Conservation (phyloP, 1,140 invertebrate genomes). For the Cydia amplana region DNA sequence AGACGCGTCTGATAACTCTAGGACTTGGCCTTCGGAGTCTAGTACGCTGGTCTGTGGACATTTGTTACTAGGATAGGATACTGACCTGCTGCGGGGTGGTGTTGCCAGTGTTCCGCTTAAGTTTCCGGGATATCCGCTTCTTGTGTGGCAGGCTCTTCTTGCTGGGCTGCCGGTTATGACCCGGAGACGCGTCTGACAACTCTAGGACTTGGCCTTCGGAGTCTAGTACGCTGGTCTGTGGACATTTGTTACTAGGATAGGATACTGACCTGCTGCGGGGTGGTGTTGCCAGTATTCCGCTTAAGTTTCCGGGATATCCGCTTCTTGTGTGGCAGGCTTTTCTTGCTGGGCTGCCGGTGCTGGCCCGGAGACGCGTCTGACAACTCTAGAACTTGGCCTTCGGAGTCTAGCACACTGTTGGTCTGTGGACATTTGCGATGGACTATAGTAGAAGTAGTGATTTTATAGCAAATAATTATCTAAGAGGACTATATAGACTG, state of each 20-base stretch:
- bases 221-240: constrained; percentile 54
- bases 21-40: too few species aligned
- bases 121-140: constrained; percentile 83
- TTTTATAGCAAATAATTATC: not conserved
- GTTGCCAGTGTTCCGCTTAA: constrained; percentile 77
- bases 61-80: too few species aligned
- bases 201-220: constrained; percentile 56
- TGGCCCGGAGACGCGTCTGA: constrained; percentile 58
- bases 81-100: constrained; percentile 64
- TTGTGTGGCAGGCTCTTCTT: constrained; percentile 84
- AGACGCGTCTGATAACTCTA: too few species aligned
- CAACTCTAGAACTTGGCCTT: constrained; percentile 55
- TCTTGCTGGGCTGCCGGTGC: constrained; percentile 76
- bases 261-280: constrained; percentile 60
- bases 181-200: constrained; percentile 50
- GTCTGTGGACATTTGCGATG: constrained; percentile 41
- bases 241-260: too few species aligned
- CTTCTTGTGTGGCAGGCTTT: constrained; percentile 85
- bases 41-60: too few species aligned
- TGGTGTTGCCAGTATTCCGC: constrained; percentile 68
- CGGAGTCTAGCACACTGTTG: constrained; percentile 56
- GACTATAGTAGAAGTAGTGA: not conserved
- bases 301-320: constrained; percentile 83
- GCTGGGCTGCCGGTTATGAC: constrained; percentile 70
- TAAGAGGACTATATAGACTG: too few species aligned